Evolutionary conservation across 2,888 invertebrate genomes (phyloP), one percentile per base, ranked within the genome.

Genomic region (Athetis lepigone): DNA sequence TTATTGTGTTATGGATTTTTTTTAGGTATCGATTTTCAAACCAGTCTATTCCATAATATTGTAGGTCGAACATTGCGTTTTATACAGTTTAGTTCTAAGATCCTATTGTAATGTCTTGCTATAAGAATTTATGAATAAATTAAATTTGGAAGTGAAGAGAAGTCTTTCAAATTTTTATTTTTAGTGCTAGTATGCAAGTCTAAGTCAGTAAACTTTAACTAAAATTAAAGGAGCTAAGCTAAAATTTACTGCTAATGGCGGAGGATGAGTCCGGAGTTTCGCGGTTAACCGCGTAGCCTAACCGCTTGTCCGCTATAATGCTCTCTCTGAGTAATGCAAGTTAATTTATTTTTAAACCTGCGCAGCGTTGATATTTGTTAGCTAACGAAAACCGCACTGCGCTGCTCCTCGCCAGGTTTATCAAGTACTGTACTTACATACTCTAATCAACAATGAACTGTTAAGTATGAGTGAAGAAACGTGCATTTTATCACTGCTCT

Each of bases 101-200:
- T 88, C 83, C 78, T 88, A 90, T 71, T 80, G 85, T 92, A 88
- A 90, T 85, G 78, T 85, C 85, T 90, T 90, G 88, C 52, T 82
- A 76, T 89, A 92, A 89, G 85, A 88, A 88, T 70, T 88, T 88
- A 85, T 87, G 84, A 91, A 90, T 92, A 90, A 93, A 90, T 86
- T 83, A 89, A 92, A 90, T 88, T 90, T 86, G 57, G 46, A 89
- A 91, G 88, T 91, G 86, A 85, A 76, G 65, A 70, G 46, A 43
- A 70, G 79, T 70, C 69, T 73, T 70, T 55, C 19, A 55, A 57
- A 49, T 40, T 43, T 1, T 29, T 64, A 56, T 51, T 57, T 18
- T 21, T 11, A 55, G 18, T 63, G 37, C 13, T 36, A 36, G n/a
- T 40, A 29, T 13, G 11, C 27, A n/a, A 49, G 21, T n/a, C n/a